Base-by-base conservation (phyloP, 2,888 invertebrate genomes). In the Agonopterix alstromeriana region DNA sequence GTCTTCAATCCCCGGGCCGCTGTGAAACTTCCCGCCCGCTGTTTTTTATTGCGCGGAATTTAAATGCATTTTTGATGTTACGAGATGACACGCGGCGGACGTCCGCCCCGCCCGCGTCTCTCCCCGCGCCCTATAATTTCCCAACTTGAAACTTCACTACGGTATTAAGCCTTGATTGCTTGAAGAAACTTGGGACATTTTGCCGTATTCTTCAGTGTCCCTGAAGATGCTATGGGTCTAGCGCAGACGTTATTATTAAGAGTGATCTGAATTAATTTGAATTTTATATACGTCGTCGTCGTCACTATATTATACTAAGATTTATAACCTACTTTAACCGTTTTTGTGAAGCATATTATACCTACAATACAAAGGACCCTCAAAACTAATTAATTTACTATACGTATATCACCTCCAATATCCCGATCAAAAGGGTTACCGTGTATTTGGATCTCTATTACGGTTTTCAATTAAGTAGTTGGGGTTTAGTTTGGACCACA, bases 31-130 rank as follows among this genome's bases (percentile, higher is more conserved):
- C 77, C 74, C 76, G 80, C 78, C 51, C 81, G 80, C 83, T 82
- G 84, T 87, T 88, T 88, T 88, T 88, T 87, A 87, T 88, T 88
- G 88, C 86, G 83, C 83, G 73, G 82, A 87, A 87, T 89, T 85
- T 89, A 89, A 89, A 89, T 89, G 89, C 89, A 89, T 89, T 89
- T 89, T 89, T 89, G 89, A 86, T 89, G 89, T 89, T 83, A 85
- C 83, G 86, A 87, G 85, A 88, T 88, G 88, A 88, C 88, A 88
- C 86, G 83, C 87, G 80, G 86, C 85, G 85, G 85, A 83, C 86
- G 81, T 80, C 81, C 80, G 77, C 78, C 73, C 69, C 70, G 58
- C 67, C 63, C 54, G 51, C 55, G 56, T 57, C 70, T 63, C 74
- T 61, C 67, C 71, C 76, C 73, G 70, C 76, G 75, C 76, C 86